Conservation (phyloP, 1,140 invertebrate species). For the Platorchestia sp. region DNA sequence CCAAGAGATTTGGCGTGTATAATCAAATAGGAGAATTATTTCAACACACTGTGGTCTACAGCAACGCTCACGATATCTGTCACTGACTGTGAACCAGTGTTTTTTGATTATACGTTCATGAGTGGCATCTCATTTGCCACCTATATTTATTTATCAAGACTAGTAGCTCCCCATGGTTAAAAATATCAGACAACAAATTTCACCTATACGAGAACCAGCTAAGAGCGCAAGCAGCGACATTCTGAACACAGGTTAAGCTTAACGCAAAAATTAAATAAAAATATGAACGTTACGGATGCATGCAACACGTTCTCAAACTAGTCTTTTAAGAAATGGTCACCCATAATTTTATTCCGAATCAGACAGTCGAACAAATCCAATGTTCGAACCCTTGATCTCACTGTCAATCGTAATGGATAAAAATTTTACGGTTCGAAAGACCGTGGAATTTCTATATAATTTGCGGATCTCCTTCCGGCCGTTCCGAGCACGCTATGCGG, state of each 20-base stretch:
- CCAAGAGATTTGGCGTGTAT: too few species aligned
- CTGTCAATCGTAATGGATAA: background rate
- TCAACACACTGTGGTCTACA: too few species aligned
- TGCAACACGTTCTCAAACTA: too few species aligned
- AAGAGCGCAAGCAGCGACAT: background rate
- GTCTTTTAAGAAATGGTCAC: background rate
- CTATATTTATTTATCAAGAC: background rate
- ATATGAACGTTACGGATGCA: background rate
- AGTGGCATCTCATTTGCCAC: background rate
- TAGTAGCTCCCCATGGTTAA: background rate
- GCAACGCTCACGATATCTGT: background rate
- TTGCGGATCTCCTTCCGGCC: background rate
- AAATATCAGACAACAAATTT: background rate
- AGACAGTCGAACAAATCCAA: background rate
- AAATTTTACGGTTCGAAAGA: background rate
- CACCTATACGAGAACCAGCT: background rate
- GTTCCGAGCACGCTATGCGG: background rate
- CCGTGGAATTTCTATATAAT: slow-evolving; percentile 1
- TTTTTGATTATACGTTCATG: background rate
- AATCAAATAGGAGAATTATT: too few species aligned
- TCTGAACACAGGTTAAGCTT: background rate
- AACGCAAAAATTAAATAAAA: background rate
- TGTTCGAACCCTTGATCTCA: background rate
- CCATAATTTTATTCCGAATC: background rate
- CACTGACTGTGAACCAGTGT: background rate